Evolutionary conservation across 2,797 vertebrate species (phyloP).

Genomic region (Aulostomus chinensis): DNA sequence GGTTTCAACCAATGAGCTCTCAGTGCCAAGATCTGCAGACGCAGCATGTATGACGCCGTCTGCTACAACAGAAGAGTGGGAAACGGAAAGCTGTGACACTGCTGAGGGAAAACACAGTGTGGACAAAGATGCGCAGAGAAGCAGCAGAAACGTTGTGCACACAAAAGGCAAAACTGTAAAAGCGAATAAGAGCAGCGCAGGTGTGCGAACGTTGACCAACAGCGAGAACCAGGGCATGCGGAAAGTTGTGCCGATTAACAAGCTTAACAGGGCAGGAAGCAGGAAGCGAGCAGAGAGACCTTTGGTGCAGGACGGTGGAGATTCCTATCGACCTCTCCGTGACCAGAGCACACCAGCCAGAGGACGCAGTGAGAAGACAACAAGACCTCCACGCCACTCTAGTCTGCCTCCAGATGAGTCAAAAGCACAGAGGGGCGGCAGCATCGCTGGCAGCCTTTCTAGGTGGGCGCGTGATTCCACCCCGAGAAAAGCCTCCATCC

Average conservation of each 20-base stretch:
- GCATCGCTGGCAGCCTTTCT: slow-evolving; percentile 54
- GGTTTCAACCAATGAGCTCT: slow-evolving; percentile 61
- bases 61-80: slow-evolving; percentile 70
- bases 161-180: slow-evolving; percentile 66
- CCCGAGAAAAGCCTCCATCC: slow-evolving; percentile 73
- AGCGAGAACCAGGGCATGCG: slow-evolving; percentile 89
- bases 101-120: slow-evolving; percentile 58
- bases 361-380: slow-evolving; percentile 76
- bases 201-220: slow-evolving; percentile 81
- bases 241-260: slow-evolving; percentile 92
- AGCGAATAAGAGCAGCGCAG: slow-evolving; percentile 9
- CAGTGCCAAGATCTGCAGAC: slow-evolving; percentile 38
- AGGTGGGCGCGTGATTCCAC: slow-evolving; percentile 79
- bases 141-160: slow-evolving; percentile 54
- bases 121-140: slow-evolving; percentile 68
- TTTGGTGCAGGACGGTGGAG: slow-evolving; percentile 62
- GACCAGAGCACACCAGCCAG: slow-evolving; percentile 84
- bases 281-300: slow-evolving; percentile 77
- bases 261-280: slow-evolving; percentile 71
- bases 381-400: slow-evolving; percentile 79
- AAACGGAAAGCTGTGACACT: slow-evolving; percentile 73
- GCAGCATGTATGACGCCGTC: slow-evolving; percentile 37
- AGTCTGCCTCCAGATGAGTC: slow-evolving; percentile 85
- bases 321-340: slow-evolving; percentile 73
- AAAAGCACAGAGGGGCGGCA: slow-evolving; percentile 74